phyloP scores from a whole-genome alignment of 2,888 invertebrate genomes.

The Cephus pygmeus region DNA sequence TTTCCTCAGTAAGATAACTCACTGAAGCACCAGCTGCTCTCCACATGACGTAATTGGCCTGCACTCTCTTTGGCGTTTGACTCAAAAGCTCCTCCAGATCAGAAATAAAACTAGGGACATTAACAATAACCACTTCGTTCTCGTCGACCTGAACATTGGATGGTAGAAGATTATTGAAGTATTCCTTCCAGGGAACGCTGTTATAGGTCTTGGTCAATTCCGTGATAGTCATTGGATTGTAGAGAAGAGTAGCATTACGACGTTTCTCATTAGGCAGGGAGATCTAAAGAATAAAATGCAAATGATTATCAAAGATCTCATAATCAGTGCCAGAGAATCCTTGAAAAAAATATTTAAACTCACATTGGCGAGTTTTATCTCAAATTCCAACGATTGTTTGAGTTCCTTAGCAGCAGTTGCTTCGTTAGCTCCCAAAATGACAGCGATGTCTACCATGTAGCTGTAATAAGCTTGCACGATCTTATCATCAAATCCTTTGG shows the following conservation, averaged over 20 bases:
- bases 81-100: slow-evolving; percentile 75
- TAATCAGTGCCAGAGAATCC: not conserved
- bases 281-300: slow-evolving; percentile 34
- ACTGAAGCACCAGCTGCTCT: slow-evolving; percentile 85
- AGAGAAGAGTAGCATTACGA: slow-evolving; percentile 89
- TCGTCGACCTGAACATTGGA: slow-evolving; percentile 72
- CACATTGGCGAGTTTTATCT: slow-evolving; percentile 92
- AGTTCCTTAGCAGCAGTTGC: slow-evolving; percentile 77
- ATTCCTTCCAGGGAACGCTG: slow-evolving; percentile 83
- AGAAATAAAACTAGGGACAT: slow-evolving; percentile 83
- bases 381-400: slow-evolving; percentile 84
- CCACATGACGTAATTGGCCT: slow-evolving; percentile 95
- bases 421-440: slow-evolving; percentile 84
- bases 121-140: slow-evolving; percentile 84
- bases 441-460: slow-evolving; percentile 90
- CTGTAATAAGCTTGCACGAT: slow-evolving; percentile 87
- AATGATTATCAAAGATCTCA: not conserved
- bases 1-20: slow-evolving; percentile 81
- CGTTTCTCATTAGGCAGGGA: slow-evolving; percentile 83
- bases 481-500: slow-evolving; percentile 84
- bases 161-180: slow-evolving; percentile 84
- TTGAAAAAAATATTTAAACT: slow-evolving; percentile 59
- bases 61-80: slow-evolving; percentile 72
- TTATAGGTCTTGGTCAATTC: slow-evolving; percentile 82
- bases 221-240: slow-evolving; percentile 89